Conservation (phyloP, 1,140 invertebrate genomes). For the Pogonus chalceus region DNA sequence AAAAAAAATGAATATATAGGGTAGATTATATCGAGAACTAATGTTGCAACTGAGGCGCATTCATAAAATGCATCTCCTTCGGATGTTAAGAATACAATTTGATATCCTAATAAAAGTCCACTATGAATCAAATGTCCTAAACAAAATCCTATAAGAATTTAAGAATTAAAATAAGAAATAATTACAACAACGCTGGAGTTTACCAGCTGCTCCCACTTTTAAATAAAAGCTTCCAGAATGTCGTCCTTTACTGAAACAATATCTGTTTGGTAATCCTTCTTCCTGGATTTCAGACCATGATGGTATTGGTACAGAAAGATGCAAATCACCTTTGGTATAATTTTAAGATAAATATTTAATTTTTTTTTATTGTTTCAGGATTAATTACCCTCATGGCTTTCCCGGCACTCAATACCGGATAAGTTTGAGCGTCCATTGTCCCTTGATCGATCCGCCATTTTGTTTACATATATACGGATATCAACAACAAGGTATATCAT, state of each 20-base stretch:
- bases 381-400: conserved; percentile 32
- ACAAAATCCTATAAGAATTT: conserved; percentile 51
- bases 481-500: conserved; percentile 50
- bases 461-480: conserved; percentile 44
- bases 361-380: too few species aligned
- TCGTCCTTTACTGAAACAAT: conserved; percentile 50
- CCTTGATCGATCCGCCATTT: conserved; percentile 33
- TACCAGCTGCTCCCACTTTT: conserved; percentile 61
- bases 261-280: conserved; percentile 36
- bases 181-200: not conserved
- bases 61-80: conserved; percentile 35
- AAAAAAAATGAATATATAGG: conserved; percentile 60
- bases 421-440: conserved; percentile 17
- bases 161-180: conserved; percentile 11
- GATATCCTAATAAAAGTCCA: conserved; percentile 50
- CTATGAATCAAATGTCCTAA: conserved; percentile 61
- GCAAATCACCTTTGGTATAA: too few species aligned
- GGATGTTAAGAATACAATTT: conserved; percentile 45
- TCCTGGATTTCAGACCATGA: conserved; percentile 25
- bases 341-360: too few species aligned
- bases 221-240: conserved; percentile 64
- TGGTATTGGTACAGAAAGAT: conserved; percentile 31
- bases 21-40: conserved; percentile 48
- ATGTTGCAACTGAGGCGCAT: conserved; percentile 39
- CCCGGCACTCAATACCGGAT: conserved; percentile 20